Evolutionary conservation across 2,888 invertebrate species (phyloP), one percentile per base, ranked within the genome.

Genomic region (Micoletzkya japonica): DNA sequence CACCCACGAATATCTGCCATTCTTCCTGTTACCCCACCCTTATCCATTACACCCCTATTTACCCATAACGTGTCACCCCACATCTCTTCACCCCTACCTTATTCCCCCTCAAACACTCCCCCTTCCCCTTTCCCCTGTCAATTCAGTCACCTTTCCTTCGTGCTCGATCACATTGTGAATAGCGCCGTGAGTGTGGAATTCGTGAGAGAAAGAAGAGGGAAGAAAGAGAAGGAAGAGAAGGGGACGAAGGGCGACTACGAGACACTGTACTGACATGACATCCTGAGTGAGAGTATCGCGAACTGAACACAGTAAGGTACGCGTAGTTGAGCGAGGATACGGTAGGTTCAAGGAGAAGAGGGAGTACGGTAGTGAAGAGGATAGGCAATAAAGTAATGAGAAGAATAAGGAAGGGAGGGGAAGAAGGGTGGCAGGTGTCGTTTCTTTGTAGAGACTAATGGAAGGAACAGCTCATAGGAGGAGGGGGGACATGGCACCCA

Each of bases 81-180:
- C 17, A 10, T 1, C 4, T 17, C 28, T 24, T 36, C 37, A 2
- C 28, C 17, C 20, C 26, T n/a, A 10, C 6, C 34, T 58, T 58
- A 24, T 26, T 26, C 7, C 26, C n/a, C 10, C n/a, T 10, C 7
- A 56, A 56, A n/a, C n/a, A n/a, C n/a, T n/a, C n/a, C n/a, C n/a
- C n/a, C n/a, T n/a, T n/a, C n/a, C n/a, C n/a, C n/a, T n/a, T n/a
- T n/a, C n/a, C n/a, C n/a, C n/a, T n/a, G n/a, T n/a, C n/a, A n/a
- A n/a, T n/a, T n/a, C n/a, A n/a, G n/a, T n/a, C 2, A 68, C 68
- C 57, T 68, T 68, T 10, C 58, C 58, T 14, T 44, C 26, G 20
- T 28, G 20, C 30, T 28, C 32, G 57, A 68, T 49, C 32, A 68
- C 68, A 68, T 68, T 68, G 32, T 68, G 68, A 30, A 68, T 68